Percentiles rank a stretch among this genome's conserved stretches.
phyloP scores from a whole-genome alignment of 1,140 invertebrate genomes.

The Hyles vespertilio region DNA sequence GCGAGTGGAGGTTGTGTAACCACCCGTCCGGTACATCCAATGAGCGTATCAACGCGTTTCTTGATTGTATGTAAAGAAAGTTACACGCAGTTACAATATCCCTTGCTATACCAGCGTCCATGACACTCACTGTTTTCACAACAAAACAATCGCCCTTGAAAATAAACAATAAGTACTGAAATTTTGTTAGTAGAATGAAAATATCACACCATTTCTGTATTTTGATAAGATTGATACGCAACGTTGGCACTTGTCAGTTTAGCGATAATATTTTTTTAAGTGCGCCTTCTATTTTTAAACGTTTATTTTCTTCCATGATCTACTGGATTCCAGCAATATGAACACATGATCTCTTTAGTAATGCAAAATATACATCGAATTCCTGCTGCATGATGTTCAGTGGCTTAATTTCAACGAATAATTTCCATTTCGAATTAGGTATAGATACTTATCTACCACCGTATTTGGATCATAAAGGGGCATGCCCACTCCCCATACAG shows the following conservation, averaged over 20 bases:
- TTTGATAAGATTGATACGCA: conserved; percentile 7
- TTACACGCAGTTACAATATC: conserved; percentile 38
- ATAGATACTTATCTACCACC: too few relatives aligned
- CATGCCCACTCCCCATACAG: too few relatives aligned
- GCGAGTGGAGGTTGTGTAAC: conserved; percentile 34
- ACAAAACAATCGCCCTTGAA: conserved; percentile 10
- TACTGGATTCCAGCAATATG: conserved; percentile 4
- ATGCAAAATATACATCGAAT: too few relatives aligned
- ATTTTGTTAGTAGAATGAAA: not conserved
- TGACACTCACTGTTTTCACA: conserved; percentile 22
- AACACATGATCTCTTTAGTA: too few relatives aligned
- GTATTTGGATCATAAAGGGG: too few relatives aligned
- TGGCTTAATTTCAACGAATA: too few relatives aligned
- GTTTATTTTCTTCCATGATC: conserved; percentile 27
- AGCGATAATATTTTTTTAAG: conserved; percentile 14
- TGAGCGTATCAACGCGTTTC: conserved; percentile 51
- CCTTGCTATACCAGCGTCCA: conserved; percentile 29
- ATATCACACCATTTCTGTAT: not conserved
- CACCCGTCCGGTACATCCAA: conserved; percentile 47
- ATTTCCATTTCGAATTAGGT: too few relatives aligned
- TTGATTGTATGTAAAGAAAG: conserved; percentile 41
- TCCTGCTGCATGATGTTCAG: too few relatives aligned
- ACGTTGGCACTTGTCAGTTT: conserved; percentile 2
- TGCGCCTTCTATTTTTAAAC: conserved; percentile 28
- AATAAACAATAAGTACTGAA: conserved; percentile 17